Base-by-base conservation (phyloP, 2,797 vertebrate genomes). In the Ctenochaetus hawaiiensis region DNA sequence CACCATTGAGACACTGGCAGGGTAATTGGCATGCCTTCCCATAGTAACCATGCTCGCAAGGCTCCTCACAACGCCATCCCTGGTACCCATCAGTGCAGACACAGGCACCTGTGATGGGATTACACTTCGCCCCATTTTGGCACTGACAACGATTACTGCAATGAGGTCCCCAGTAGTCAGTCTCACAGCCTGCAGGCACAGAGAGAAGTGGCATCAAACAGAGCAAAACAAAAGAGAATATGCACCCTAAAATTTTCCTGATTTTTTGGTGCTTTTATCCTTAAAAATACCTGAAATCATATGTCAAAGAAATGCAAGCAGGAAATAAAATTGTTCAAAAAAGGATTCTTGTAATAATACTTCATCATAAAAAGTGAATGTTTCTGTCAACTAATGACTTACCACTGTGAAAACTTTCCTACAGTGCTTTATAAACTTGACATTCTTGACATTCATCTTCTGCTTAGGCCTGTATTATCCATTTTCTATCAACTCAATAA, bases 91-190 rank as follows among this genome's bases (percentile, higher is more conserved):
- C 96, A 0, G 97, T 96, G 58, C 98, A 99, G 75, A 99, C 97
- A 17, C 98, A 99, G 81, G 98, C 98, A 0, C 98, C 98, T 0
- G 98, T 99, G 96, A 99, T 99, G 89, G 98, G 98, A 94, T 99
- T 99, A 91, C 98, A 99, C 87, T 98, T 96, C 9, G 97, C 98
- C n/a, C 94, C 97, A 1, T 99, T 99, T 91, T 97, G 98, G 81
- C 98, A 99, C 83, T 99, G 98, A 92, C 98, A 99, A 0, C 97
- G 96, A 91, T 97, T 99, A 91, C 97, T 99, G 95, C 98, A 99
- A 72, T 99, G 98, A 8, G 98, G 98, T 0, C 98, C 98, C 98
- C 98, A 99, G 94, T 95, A 97, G 86, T 98, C 97, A 10, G 97
- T 97, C 87, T 99, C 97, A 5, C 98, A 99, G 65, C 98, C 98